Percentiles rank a stretch among this genome's conserved stretches.
Conservation (phyloP, 2,888 invertebrate genomes). For the Andrena marginata region DNA sequence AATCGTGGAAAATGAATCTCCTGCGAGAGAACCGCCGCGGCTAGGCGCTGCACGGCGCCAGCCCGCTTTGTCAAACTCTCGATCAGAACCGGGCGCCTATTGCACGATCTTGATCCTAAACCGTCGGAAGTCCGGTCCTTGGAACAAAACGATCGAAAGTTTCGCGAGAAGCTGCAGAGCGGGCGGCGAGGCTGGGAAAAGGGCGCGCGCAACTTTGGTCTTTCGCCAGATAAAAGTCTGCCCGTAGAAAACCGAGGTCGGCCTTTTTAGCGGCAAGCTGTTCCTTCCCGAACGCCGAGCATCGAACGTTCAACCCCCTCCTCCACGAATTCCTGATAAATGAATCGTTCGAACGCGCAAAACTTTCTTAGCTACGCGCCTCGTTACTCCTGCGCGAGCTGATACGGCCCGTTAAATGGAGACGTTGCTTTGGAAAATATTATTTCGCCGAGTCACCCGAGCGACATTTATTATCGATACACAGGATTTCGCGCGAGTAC, state of each 20-base stretch:
- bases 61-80: not conserved
- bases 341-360: slow-evolving; percentile 3
- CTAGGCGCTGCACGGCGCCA: too few relatives aligned
- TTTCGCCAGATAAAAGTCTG: not conserved
- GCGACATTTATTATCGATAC: slow-evolving; percentile 27
- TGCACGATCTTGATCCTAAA: not conserved
- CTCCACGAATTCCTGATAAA: slow-evolving; percentile 30
- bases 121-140: not conserved
- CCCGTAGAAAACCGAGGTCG: not conserved
- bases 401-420: not conserved
- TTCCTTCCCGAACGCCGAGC: not conserved
- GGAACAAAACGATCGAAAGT: not conserved
- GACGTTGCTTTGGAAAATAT: slow-evolving; percentile 8
- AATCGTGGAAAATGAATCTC: slow-evolving; percentile 1
- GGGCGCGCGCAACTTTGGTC: slow-evolving; percentile 9
- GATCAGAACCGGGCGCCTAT: not conserved
- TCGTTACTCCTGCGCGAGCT: not conserved
- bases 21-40: not conserved
- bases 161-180: not conserved
- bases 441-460: slow-evolving; percentile 10
- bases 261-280: not conserved
- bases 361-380: not conserved
- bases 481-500: not conserved
- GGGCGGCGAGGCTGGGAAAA: not conserved
- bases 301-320: not conserved